Conservation (phyloP, 2,797 vertebrate species). For the Diceros bicornis region DNA sequence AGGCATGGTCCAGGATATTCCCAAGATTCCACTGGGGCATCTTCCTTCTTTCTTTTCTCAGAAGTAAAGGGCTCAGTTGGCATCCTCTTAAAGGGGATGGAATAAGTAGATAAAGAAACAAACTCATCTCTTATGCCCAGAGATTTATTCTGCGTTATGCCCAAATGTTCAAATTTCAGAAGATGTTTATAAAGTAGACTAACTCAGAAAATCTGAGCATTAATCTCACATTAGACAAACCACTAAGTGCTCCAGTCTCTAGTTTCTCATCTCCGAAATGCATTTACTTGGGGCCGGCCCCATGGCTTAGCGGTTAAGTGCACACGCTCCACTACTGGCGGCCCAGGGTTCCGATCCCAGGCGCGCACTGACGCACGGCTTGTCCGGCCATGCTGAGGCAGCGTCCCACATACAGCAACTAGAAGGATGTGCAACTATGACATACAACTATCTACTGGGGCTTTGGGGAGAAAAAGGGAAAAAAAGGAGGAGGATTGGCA, state of each 20-base stretch:
- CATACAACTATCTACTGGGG: too few relatives aligned
- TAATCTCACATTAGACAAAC: neutral
- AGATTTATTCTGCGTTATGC: neutral
- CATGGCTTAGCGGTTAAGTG: too few relatives aligned
- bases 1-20: neutral
- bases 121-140: neutral
- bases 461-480: too few relatives aligned
- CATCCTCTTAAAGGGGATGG: neutral
- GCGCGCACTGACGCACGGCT: too few relatives aligned
- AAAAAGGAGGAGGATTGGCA: too few relatives aligned
- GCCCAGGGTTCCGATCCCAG: too few relatives aligned
- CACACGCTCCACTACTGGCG: too few relatives aligned
- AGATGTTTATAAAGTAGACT: conserved; percentile 13
- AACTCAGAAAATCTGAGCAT: conserved; percentile 17
- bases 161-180: neutral
- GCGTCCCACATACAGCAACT: too few relatives aligned
- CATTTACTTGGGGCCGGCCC: neutral
- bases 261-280: neutral
- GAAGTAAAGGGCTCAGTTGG: neutral
- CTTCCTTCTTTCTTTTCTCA: neutral
- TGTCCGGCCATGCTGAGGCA: too few relatives aligned
- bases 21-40: neutral
- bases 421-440: too few relatives aligned
- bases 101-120: conserved; percentile 5
- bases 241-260: neutral